These are phyloP conservation scores for Parapristionchus giblindavisi DNA, from an alignment of 2,888 invertebrate genomes.

Conservation along the genomic window DNA sequence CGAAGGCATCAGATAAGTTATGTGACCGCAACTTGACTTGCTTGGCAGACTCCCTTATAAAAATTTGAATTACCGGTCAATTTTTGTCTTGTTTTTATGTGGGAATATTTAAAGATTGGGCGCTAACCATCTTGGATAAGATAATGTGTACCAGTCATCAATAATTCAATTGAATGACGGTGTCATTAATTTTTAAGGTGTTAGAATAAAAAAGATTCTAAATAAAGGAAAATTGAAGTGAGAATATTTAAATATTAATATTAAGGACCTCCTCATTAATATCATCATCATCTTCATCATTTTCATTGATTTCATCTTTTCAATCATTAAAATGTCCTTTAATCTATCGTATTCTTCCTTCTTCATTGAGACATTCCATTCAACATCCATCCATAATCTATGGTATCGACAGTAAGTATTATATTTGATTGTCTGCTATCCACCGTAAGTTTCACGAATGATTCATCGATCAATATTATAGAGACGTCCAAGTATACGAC, in stretches of 20 bases:
- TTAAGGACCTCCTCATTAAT: not conserved
- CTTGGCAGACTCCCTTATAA: too few relatives aligned
- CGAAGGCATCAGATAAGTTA: too few relatives aligned
- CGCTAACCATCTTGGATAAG: too few relatives aligned
- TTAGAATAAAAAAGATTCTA: too few relatives aligned
- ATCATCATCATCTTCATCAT: conserved; percentile 7
- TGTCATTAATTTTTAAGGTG: too few relatives aligned
- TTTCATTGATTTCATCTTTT: conserved; percentile 15
- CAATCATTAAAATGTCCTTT: conserved; percentile 12
- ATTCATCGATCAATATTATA: not conserved
- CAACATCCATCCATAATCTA: conserved; percentile 25
- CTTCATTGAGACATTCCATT: conserved; percentile 7
- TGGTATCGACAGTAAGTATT: conserved; percentile 7
- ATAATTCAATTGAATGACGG: too few relatives aligned
- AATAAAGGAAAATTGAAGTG: not conserved
- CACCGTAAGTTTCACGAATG: not conserved
- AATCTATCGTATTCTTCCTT: conserved; percentile 24
- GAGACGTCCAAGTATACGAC: not conserved
- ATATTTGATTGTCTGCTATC: not conserved
- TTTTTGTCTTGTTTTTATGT: too few relatives aligned
- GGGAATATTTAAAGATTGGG: too few relatives aligned
- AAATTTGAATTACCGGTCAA: too few relatives aligned
- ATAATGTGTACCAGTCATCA: too few relatives aligned
- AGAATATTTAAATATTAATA: not conserved
- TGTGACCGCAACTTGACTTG: too few relatives aligned